Conservation (phyloP, 2,113 vertebrate genomes). For the Atractosteus spatula region DNA sequence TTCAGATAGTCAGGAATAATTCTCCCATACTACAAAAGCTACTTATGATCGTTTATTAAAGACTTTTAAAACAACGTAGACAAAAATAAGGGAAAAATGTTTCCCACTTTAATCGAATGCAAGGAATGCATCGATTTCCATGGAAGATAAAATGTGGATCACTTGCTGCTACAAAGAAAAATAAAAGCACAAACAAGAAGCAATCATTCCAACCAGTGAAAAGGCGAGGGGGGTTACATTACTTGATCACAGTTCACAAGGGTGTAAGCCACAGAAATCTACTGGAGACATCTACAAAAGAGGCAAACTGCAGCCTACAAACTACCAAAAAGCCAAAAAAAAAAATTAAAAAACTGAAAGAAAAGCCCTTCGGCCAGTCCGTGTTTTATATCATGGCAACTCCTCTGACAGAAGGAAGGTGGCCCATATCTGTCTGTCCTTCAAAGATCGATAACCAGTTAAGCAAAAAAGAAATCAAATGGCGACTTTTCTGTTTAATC, state of each 20-base stretch:
- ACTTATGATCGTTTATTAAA: slow-evolving; percentile 23
- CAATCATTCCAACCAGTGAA: slow-evolving; percentile 58
- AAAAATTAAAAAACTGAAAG: slow-evolving; percentile 38
- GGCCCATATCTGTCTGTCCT: slow-evolving; percentile 47
- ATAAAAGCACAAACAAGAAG: slow-evolving; percentile 64
- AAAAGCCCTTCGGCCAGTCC: slow-evolving; percentile 62
- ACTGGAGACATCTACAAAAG: slow-evolving; percentile 33
- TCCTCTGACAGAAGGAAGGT: slow-evolving; percentile 71
- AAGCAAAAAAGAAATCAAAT: neutral
- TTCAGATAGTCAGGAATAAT: neutral
- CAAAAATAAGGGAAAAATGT: neutral
- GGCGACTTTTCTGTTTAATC: neutral
- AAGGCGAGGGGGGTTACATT: slow-evolving; percentile 43
- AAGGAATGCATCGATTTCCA: neutral
- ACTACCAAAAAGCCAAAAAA: slow-evolving; percentile 18
- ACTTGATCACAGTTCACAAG: slow-evolving; percentile 52
- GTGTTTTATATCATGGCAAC: slow-evolving; percentile 54
- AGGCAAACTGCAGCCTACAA: slow-evolving; percentile 27
- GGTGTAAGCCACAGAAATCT: slow-evolving; percentile 49
- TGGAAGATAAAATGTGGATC: neutral
- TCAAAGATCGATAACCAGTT: neutral
- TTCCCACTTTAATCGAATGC: slow-evolving; percentile 1
- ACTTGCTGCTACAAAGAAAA: slow-evolving; percentile 9
- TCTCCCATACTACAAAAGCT: slow-evolving; percentile 15
- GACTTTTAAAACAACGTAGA: slow-evolving; percentile 25